Conservation (phyloP, 2,888 invertebrate genomes). For the Aphidius colemani region DNA sequence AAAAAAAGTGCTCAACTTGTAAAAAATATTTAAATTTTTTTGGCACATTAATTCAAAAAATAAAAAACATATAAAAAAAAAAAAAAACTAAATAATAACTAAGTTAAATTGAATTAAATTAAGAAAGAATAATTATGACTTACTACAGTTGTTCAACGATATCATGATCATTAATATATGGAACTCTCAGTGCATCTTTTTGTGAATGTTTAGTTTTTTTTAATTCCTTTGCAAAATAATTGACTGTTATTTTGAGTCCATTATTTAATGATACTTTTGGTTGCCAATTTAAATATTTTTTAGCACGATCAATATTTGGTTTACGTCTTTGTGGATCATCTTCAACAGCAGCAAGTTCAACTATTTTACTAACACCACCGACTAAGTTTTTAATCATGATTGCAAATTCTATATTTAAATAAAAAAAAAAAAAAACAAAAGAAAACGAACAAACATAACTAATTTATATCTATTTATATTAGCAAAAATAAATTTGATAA, state of each 20-base stretch:
- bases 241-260: constrained; percentile 89
- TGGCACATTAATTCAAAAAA: constrained; percentile 1
- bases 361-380: constrained; percentile 84
- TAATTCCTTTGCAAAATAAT: constrained; percentile 91
- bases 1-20: not conserved
- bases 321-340: constrained; percentile 95
- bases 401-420: constrained; percentile 75
- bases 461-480: too few species aligned
- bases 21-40: not conserved
- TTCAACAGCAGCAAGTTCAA: constrained; percentile 83
- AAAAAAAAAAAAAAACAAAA: not conserved
- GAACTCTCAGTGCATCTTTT: constrained; percentile 58
- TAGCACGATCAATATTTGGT: constrained; percentile 92
- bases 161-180: constrained; percentile 53
- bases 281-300: constrained; percentile 84
- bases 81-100: not conserved
- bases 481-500: not conserved
- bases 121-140: not conserved
- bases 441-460: too few species aligned
- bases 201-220: constrained; percentile 66
- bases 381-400: constrained; percentile 81
- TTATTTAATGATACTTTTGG: constrained; percentile 86
- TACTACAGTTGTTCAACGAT: constrained; percentile 52
- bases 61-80: not conserved
- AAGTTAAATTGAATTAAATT: not conserved